Percentiles rank a stretch among this genome's conserved stretches.
These are phyloP conservation scores for Kobus ellipsiprymnus DNA, from an alignment of 2,113 vertebrate genomes.

Conservation along the genomic window DNA sequence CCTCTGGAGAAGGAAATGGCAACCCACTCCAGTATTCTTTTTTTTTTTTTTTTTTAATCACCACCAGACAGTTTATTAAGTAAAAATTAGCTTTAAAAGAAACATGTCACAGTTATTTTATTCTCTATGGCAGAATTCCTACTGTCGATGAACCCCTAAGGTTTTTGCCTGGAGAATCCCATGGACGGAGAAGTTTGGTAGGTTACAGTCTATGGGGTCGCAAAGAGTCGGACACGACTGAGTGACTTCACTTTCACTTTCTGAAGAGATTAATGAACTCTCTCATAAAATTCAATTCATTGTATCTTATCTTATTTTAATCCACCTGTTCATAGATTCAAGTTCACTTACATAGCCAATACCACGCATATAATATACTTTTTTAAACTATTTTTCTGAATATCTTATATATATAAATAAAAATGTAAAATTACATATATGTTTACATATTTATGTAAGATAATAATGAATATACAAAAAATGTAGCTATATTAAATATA, in stretches of 20 bases:
- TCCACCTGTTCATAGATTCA: neutral
- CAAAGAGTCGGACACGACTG: too few relatives aligned
- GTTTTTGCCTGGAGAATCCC: too few relatives aligned
- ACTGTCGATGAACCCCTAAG: too few relatives aligned
- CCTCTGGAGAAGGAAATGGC: too few relatives aligned
- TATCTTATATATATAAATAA: neutral
- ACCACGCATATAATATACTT: neutral
- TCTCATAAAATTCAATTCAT: neutral
- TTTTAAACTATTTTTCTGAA: neutral
- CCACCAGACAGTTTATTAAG: too few relatives aligned
- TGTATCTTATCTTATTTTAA: neutral
- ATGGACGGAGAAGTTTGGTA: too few relatives aligned
- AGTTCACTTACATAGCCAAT: neutral
- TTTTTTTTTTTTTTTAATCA: too few relatives aligned
- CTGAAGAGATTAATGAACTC: neutral
- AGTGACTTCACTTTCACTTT: neutral
- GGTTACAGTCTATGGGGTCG: rapidly evolving
- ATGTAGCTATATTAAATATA: neutral
- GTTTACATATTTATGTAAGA: neutral
- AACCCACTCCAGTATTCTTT: too few relatives aligned
- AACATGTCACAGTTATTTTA: too few relatives aligned
- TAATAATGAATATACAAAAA: neutral
- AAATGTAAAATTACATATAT: neutral
- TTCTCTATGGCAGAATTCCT: too few relatives aligned
- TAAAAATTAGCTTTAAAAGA: too few relatives aligned